Percentiles rank a stretch among this genome's conserved stretches.
These are phyloP conservation scores for Balaeniceps rex DNA, from an alignment of 2,113 vertebrate species.

Conservation along the genomic window DNA sequence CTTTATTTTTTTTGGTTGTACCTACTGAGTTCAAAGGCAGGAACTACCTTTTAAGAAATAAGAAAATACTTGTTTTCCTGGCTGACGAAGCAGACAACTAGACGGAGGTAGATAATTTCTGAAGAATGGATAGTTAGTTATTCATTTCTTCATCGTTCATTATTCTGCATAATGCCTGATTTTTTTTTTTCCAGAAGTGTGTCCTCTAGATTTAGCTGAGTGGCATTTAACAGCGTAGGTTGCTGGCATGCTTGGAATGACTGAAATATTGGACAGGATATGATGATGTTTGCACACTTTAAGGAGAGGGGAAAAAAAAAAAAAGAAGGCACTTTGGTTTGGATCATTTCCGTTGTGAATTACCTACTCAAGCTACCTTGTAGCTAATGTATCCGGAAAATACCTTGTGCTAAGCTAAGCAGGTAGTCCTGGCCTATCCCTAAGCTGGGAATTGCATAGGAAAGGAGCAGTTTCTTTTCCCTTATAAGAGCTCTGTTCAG, in stretches of 20 bases:
- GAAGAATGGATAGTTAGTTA: background rate
- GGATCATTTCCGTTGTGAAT: background rate
- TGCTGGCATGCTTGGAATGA: background rate
- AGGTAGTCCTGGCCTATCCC: background rate
- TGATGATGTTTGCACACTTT: background rate
- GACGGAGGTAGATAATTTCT: background rate
- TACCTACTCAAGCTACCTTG: background rate
- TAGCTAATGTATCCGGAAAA: background rate
- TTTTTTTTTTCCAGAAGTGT: background rate
- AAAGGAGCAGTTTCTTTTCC: background rate
- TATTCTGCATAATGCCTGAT: background rate
- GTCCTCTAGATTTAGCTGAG: background rate
- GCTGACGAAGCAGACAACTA: background rate
- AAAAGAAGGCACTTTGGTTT: background rate
- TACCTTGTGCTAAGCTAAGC: background rate
- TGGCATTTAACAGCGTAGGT: background rate
- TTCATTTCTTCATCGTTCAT: background rate
- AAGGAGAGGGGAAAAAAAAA: too few relatives aligned
- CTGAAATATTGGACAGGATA: background rate
- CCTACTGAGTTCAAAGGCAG: background rate
- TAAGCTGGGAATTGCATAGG: background rate
- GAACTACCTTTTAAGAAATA: background rate
- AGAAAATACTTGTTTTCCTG: slow-evolving; percentile 8
- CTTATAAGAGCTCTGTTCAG: background rate
- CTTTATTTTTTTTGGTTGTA: background rate